Evolutionary conservation across 2,888 invertebrate genomes (phyloP), one percentile per base, ranked within the genome.

Genomic region (Ischnus inquisitorius): DNA sequence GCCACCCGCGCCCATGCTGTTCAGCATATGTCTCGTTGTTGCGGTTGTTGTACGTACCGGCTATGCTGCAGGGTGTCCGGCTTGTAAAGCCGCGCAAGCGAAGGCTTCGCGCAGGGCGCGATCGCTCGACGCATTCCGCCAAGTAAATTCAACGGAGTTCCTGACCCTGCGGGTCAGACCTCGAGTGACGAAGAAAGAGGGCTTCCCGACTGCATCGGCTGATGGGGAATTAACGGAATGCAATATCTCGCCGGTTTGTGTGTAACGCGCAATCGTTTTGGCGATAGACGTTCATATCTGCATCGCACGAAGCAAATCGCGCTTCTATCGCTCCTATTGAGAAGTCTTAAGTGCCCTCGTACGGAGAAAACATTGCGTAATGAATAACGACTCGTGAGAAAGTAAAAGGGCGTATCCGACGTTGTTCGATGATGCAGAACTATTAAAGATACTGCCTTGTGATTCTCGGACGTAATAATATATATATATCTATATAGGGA

Each of bases 11-110:
- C 76, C 65, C 76, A 62, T 72, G 79, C 74, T 68, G 74, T 68
- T 82, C 78, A 48, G 76, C 83, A 83, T 83, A 79, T 83, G 76
- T 79, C 71, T 79, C 57, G 48, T 76, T 76, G 71, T 76, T 79
- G 83, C 79, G 79, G 74, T 83, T 75, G 28, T 54, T 51, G 65
- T 71, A 71, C 65, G 57, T 14, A 19, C 25, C 43, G 46, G 46
- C 48, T 41, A 34, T 64, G 65, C 28, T 67, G 60, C 48, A 64
- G 39, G n/a, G 41, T 6, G 34, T 39, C n/a, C 62, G 34, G 5
- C 1, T 34, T 0, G 4, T 6, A 4, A 34, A 1, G 5, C 5
- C 5, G 34, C 5, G 6, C 34, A 34, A 34, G 34, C 4, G 34
- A 34, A 34, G 34, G 0, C 34, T 34, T 34, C 6, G 34, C 34